Evolutionary conservation across 2,888 invertebrate genomes (phyloP).

Genomic region (Azorinus chamasolen): DNA sequence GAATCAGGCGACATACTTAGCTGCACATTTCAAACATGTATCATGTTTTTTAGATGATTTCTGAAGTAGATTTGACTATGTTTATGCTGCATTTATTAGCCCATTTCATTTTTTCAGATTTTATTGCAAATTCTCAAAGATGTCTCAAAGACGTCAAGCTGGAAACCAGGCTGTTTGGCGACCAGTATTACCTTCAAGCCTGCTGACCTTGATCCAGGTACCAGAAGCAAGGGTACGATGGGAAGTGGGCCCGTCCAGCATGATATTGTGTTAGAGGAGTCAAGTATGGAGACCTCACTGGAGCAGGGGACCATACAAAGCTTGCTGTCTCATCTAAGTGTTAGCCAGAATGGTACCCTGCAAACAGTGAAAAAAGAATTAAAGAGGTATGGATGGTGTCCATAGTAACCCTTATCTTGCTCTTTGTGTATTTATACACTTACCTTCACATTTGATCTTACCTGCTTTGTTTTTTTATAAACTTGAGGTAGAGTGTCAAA

Average conservation of each 20-base stretch:
- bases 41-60: no score
- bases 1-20: no score
- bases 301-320: constrained; percentile 27
- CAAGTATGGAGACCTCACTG: constrained; percentile 38
- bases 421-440: no score
- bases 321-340: constrained; percentile 8
- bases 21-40: no score
- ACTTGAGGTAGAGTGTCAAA: no score
- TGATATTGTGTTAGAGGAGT: constrained; percentile 73
- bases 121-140: constrained; percentile 74
- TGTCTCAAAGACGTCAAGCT: constrained; percentile 75
- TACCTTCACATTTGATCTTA: no score
- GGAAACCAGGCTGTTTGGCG: constrained; percentile 78
- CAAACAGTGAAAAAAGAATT: constrained; percentile 68
- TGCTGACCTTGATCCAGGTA: constrained; percentile 36
- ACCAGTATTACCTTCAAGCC: constrained; percentile 61
- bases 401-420: no score
- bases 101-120: constrained; percentile 51
- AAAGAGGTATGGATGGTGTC: constrained; percentile 56
- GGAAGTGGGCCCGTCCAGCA: constrained; percentile 67
- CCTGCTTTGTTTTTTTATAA: no score
- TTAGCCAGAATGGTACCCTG: constrained; percentile 34
- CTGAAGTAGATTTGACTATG: no score
- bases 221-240: constrained; percentile 31
- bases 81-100: no score